phyloP scores from a whole-genome alignment of 1,140 invertebrate genomes.

The Drosophila cardini region DNA sequence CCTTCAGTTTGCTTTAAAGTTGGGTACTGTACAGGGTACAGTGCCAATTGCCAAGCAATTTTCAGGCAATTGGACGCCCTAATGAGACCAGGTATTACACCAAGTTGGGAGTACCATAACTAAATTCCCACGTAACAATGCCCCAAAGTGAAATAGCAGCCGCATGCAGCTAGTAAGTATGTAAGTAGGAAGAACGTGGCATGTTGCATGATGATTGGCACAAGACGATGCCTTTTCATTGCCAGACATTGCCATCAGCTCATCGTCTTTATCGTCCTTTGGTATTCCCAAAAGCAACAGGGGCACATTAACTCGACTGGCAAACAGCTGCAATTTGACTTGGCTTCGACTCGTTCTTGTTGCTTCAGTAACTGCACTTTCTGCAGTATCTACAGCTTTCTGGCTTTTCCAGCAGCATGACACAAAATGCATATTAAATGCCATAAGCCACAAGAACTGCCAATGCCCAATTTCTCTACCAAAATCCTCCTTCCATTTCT shows the following conservation, averaged over 20 bases:
- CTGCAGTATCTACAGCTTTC: constrained; percentile 21
- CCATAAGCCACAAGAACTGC: constrained; percentile 74
- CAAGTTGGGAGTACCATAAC: constrained; percentile 38
- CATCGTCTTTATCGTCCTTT: constrained; percentile 29
- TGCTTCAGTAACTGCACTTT: constrained; percentile 17
- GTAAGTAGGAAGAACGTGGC: constrained; percentile 3
- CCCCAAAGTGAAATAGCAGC: constrained; percentile 75
- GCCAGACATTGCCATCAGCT: constrained; percentile 55
- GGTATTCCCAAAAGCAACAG: constrained; percentile 72
- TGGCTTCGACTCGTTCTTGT: constrained; percentile 45
- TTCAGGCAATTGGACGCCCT: constrained; percentile 69
- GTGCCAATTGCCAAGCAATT: constrained; percentile 74
- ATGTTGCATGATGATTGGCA: constrained; percentile 43
- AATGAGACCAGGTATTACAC: constrained; percentile 64
- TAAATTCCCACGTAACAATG: constrained; percentile 79
- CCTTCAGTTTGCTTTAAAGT: constrained; percentile 58
- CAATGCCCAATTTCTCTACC: constrained; percentile 18
- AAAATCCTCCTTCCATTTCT: background rate
- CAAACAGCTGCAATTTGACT: constrained; percentile 67
- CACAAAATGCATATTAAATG: constrained; percentile 84
- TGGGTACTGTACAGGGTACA: constrained; percentile 46
- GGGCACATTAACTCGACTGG: constrained; percentile 71
- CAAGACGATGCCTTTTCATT: constrained; percentile 29
- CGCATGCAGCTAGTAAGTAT: constrained; percentile 15
- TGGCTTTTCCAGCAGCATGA: constrained; percentile 69